Conservation (phyloP, 2,888 invertebrate species). For the Scelioninae gen. 2 region DNA sequence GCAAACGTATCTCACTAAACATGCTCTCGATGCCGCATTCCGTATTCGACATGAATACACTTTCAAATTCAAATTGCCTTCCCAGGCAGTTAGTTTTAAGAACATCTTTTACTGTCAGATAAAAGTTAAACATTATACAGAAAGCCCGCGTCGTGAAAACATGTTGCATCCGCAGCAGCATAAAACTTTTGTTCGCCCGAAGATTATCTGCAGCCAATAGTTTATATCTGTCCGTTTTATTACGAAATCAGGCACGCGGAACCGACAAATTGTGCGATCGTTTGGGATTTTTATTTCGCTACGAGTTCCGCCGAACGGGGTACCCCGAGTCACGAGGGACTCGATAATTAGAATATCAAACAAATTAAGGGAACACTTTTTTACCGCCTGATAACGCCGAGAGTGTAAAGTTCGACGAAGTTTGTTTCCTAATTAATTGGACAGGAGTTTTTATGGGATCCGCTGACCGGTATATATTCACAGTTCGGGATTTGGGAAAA, state of each 20-base stretch:
- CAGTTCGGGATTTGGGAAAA: not conserved
- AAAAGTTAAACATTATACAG: constrained; percentile 54
- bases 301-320: no score
- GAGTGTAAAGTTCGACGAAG: constrained; percentile 15
- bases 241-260: constrained; percentile 20
- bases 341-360: constrained; percentile 46
- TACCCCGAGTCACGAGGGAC: constrained; percentile 10
- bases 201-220: constrained; percentile 44
- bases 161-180: constrained; percentile 42
- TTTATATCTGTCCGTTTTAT: constrained; percentile 44
- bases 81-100: constrained; percentile 52
- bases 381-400: not conserved
- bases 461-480: not conserved
- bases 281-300: constrained; percentile 19
- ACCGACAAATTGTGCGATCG: constrained; percentile 31
- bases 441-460: constrained; percentile 3
- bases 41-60: constrained; percentile 68
- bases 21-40: constrained; percentile 55
- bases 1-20: constrained; percentile 35
- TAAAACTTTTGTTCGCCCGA: constrained; percentile 40
- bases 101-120: constrained; percentile 54
- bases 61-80: constrained; percentile 69
- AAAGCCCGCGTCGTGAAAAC: constrained; percentile 39
- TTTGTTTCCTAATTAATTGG: constrained; percentile 13
- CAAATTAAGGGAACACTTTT: constrained; percentile 9